Percentiles rank a stretch among this genome's conserved stretches.
Evolutionary conservation across 2,113 vertebrate genomes (phyloP).

Genomic region (Acrocephalus arundinaceus): DNA sequence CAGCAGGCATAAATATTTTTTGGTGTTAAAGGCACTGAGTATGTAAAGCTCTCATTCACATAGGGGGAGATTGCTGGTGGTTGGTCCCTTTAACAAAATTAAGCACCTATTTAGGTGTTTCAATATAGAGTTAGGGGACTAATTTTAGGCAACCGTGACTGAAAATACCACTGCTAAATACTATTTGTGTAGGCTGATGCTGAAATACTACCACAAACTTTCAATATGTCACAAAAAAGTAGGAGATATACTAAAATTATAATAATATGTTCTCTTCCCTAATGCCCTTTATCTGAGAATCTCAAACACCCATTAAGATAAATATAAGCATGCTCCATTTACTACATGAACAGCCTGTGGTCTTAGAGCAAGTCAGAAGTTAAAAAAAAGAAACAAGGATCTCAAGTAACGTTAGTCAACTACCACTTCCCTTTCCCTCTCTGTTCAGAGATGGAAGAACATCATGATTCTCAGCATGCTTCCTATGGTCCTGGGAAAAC

Average conservation of each 20-base stretch:
- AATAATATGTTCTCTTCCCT: conserved; percentile 16
- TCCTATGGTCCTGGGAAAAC: background rate
- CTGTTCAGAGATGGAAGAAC: background rate
- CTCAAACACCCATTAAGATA: background rate
- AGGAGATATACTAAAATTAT: background rate
- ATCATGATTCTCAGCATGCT: background rate
- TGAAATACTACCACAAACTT: conserved; percentile 13
- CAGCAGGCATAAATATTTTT: background rate
- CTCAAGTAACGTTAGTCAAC: background rate
- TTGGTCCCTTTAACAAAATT: background rate
- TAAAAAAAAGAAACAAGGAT: background rate
- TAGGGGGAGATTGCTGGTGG: background rate
- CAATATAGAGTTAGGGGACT: background rate
- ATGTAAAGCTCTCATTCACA: background rate
- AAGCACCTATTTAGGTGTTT: background rate
- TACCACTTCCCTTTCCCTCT: background rate
- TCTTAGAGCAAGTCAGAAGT: background rate
- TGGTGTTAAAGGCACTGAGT: background rate
- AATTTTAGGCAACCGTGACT: background rate
- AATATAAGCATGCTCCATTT: background rate
- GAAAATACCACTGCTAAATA: conserved; percentile 8
- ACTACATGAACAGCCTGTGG: background rate
- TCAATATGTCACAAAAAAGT: background rate
- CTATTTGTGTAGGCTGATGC: background rate
- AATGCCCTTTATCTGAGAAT: background rate